Base-by-base conservation (phyloP, 2,113 vertebrate genomes). In the Vanacampus margaritifer region DNA sequence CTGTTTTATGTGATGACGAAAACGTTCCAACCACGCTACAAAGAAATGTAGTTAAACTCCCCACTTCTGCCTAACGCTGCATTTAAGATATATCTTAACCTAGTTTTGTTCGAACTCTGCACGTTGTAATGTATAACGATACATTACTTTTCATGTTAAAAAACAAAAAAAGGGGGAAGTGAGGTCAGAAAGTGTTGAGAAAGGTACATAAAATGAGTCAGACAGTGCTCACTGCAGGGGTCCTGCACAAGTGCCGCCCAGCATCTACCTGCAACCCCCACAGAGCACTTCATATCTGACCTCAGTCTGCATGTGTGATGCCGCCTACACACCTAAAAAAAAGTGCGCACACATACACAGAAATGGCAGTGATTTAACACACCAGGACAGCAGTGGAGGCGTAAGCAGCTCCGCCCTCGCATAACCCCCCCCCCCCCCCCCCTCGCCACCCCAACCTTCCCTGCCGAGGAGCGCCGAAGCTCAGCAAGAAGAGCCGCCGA, bases 211-310 rank as follows among this genome's bases (percentile, higher is more conserved):
- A 87, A 91, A 76, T 84, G 82, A 88, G 83, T 87, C 83, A 89
- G 89, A 89, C 89, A 89, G 67, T 78, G 81, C 83, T 78, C 84
- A 86, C 85, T 81, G 83, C 71, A 84, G 87, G 88, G 84, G 86
- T 82, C 82, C 78, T 56, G 72, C 67, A 82, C 82, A 82, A 83
- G 88, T 86, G 80, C 83, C 76, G 75, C 81, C 80, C 74, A 82
- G 86, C 74, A 81, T 88, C 83, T 90, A 88, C 86, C 89, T 89
- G 87, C 74, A 82, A 73, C 77, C 78, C 84, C 82, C 88, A 89
- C 84, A 83, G 78, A 87, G 88, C 75, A 65, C 78, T 74, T 79
- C 72, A 81, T 72, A 73, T 72, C 74, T 74, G 77, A 69, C 79
- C 75, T 81, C 69, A 71, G 75, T 65, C 62, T 69, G 76, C 23